A percentile compares a stretch with the other conserved stretches of the same genome.
These are phyloP conservation scores for Pterophyllum scalare DNA, from an alignment of 2,113 vertebrate genomes.

Conservation along the genomic window DNA sequence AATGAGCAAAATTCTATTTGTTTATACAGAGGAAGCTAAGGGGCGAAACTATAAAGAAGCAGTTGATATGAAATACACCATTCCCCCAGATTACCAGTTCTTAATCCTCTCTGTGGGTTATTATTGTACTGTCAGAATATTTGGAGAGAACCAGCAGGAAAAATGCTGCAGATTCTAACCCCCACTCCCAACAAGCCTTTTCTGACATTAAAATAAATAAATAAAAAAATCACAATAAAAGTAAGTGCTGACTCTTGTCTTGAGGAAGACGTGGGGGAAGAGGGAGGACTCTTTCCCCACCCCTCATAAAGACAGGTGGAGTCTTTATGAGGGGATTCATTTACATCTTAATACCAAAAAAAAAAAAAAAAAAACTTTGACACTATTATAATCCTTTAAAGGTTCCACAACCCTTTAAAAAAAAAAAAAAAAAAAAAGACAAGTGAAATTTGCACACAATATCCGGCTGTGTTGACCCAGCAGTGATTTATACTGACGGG, in stretches of 20 bases:
- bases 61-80: slow-evolving; percentile 49
- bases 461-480: slow-evolving; percentile 11
- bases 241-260: slow-evolving; percentile 27
- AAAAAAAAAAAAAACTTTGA: slow-evolving; percentile 37
- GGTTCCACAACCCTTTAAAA: slow-evolving; percentile 39
- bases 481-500: slow-evolving; percentile 2
- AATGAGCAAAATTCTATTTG: slow-evolving; percentile 60
- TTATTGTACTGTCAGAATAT: slow-evolving; percentile 61
- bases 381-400: slow-evolving; percentile 68
- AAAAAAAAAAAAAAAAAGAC: neutral
- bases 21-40: slow-evolving; percentile 56
- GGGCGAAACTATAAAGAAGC: slow-evolving; percentile 33
- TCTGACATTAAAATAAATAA: neutral
- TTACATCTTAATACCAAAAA: slow-evolving; percentile 28
- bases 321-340: slow-evolving; percentile 54
- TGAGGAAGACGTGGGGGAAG: slow-evolving; percentile 16
- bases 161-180: neutral
- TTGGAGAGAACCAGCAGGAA: slow-evolving; percentile 40
- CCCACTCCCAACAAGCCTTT: neutral
- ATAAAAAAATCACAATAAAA: slow-evolving; percentile 5
- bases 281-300: too few species aligned
- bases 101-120: slow-evolving; percentile 71
- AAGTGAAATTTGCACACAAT: neutral
- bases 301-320: too few species aligned
- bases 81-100: slow-evolving; percentile 60